These are phyloP conservation scores for Parus major DNA, from an alignment of 2,113 vertebrate genomes.

Conservation along the genomic window DNA sequence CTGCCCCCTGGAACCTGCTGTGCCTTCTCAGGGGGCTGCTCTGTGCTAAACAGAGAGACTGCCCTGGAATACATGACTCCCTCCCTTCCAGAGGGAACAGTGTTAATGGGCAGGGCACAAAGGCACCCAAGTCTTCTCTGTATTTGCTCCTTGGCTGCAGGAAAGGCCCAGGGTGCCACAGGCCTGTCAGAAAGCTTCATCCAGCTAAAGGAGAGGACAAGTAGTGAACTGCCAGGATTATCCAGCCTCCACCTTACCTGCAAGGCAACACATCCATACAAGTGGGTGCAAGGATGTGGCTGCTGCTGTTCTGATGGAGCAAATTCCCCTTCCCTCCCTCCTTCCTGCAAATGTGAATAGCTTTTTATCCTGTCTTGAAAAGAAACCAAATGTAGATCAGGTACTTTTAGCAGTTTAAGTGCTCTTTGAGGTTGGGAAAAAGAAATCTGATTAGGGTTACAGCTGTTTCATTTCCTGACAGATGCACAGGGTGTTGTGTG, in stretches of 20 bases:
- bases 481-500: conserved; percentile 52
- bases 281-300: not conserved
- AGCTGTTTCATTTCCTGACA: conserved; percentile 70
- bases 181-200: not conserved
- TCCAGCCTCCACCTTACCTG: not conserved
- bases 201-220: not conserved
- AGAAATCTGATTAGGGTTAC: conserved; percentile 60
- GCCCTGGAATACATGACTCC: not conserved
- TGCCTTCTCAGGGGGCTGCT: not conserved
- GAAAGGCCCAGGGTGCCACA: not conserved
- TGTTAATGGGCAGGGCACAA: not conserved
- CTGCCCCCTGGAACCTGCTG: accelerated
- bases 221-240: not conserved
- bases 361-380: not conserved
- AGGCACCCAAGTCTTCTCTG: not conserved
- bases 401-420: conserved; percentile 51
- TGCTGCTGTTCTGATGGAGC: not conserved
- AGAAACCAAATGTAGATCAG: conserved; percentile 44
- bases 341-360: not conserved
- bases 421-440: conserved; percentile 45
- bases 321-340: not conserved
- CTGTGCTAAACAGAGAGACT: accelerated
- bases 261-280: not conserved
- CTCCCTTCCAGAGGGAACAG: not conserved
- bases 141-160: not conserved